Evolutionary conservation across 1,140 invertebrate genomes (phyloP).

Genomic region (Elysia chlorotica): DNA sequence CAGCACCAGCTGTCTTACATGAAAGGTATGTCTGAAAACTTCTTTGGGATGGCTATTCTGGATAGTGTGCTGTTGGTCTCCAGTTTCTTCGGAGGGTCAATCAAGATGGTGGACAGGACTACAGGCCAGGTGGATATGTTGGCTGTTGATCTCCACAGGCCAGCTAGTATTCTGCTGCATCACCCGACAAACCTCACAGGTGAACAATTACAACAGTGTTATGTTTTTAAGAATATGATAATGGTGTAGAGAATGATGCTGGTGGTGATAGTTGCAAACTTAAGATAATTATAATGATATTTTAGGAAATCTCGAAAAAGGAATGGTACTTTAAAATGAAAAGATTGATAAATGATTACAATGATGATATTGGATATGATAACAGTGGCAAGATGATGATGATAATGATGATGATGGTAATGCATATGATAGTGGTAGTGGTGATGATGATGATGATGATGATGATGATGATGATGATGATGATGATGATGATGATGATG

Average conservation of each 20-base stretch:
- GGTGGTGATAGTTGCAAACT: too few relatives aligned
- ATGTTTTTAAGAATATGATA: too few relatives aligned
- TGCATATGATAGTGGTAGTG: neutral
- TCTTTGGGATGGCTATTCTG: constrained; percentile 34
- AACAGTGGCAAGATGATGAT: too few relatives aligned
- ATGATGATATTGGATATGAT: too few relatives aligned
- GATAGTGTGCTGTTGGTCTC: constrained; percentile 38
- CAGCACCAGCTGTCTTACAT: constrained; percentile 29
- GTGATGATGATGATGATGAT: neutral
- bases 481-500: neutral
- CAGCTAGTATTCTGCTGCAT: constrained; percentile 35
- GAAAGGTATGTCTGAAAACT: constrained; percentile 22
- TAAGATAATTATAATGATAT: too few relatives aligned
- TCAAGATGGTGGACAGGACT: constrained; percentile 38
- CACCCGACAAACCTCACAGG: constrained; percentile 33
- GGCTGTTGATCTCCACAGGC: constrained; percentile 29
- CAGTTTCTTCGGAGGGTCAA: constrained; percentile 32
- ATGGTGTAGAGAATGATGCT: too few relatives aligned
- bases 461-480: neutral
- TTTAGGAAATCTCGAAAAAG: too few relatives aligned
- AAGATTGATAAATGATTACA: too few relatives aligned
- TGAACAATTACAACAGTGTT: too few relatives aligned
- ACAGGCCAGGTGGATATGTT: constrained; percentile 32
- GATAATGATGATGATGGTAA: neutral
- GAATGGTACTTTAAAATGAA: too few relatives aligned